Evolutionary conservation across 2,888 invertebrate species (phyloP).

Genomic region (Drosophila multiciliata): DNA sequence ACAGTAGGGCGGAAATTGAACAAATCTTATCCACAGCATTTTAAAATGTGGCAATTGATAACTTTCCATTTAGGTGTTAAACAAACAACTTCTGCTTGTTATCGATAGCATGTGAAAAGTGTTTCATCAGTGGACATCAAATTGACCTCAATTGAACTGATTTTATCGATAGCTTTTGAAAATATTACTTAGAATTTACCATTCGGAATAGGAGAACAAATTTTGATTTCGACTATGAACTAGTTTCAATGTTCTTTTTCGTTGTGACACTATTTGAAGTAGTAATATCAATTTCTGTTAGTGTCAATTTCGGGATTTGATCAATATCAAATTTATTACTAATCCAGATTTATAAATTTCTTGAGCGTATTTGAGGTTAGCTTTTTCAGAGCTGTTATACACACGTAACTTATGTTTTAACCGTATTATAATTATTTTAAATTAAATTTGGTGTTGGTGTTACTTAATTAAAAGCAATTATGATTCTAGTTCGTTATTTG

Average conservation of each 20-base stretch:
- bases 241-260: neutral
- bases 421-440: conserved; percentile 37
- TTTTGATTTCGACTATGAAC: neutral
- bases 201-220: neutral
- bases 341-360: neutral
- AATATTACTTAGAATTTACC: neutral
- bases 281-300: neutral
- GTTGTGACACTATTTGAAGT: neutral
- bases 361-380: conserved; percentile 18
- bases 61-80: neutral
- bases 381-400: conserved; percentile 6
- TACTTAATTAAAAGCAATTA: conserved; percentile 17
- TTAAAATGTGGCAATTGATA: neutral
- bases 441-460: conserved; percentile 47
- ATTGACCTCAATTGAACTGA: neutral
- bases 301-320: neutral
- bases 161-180: neutral
- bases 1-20: neutral
- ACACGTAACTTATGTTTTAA: conserved; percentile 31
- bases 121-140: too few relatives aligned
- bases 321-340: neutral
- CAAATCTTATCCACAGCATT: neutral
- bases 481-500: conserved; percentile 33
- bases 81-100: neutral
- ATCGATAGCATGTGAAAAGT: neutral